These are phyloP conservation scores for Ectropis crepuscularia DNA, from an alignment of 2,888 invertebrate genomes.

Conservation along the genomic window DNA sequence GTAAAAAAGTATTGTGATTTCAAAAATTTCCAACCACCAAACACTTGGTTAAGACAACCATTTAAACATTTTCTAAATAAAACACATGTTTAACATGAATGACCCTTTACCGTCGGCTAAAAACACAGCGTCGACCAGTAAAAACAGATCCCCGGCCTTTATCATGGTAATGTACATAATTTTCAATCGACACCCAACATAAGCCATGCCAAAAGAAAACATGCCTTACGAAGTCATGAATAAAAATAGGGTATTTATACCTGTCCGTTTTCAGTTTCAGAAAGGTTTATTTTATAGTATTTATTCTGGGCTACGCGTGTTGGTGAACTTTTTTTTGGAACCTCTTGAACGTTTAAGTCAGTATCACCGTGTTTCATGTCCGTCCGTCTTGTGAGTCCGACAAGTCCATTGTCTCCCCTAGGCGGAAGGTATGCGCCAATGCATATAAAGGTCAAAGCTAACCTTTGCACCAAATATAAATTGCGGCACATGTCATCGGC, in stretches of 20 bases:
- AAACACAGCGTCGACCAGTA: slow-evolving; percentile 28
- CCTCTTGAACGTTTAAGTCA: no score
- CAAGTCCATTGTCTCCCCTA: no score
- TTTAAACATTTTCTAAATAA: neutral
- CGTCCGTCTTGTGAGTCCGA: no score
- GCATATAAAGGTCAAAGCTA: no score
- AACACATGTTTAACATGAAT: neutral
- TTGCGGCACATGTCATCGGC: no score
- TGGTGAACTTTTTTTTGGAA: no score
- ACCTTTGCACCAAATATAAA: no score
- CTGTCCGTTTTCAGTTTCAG: slow-evolving; percentile 46
- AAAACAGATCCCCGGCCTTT: slow-evolving; percentile 22
- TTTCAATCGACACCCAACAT: slow-evolving; percentile 60
- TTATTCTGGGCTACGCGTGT: slow-evolving; percentile 10
- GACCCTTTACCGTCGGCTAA: slow-evolving; percentile 36
- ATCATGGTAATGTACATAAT: slow-evolving; percentile 51
- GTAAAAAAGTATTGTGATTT: no score
- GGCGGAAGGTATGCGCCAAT: no score
- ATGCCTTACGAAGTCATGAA: slow-evolving; percentile 61
- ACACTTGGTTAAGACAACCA: neutral
- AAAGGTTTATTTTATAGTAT: slow-evolving; percentile 47
- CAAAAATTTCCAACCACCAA: neutral
- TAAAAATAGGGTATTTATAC: slow-evolving; percentile 54
- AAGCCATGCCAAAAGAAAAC: slow-evolving; percentile 48
- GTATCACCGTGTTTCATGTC: no score